Evolutionary conservation across 2,888 invertebrate species (phyloP).

Genomic region (Biston betularia): DNA sequence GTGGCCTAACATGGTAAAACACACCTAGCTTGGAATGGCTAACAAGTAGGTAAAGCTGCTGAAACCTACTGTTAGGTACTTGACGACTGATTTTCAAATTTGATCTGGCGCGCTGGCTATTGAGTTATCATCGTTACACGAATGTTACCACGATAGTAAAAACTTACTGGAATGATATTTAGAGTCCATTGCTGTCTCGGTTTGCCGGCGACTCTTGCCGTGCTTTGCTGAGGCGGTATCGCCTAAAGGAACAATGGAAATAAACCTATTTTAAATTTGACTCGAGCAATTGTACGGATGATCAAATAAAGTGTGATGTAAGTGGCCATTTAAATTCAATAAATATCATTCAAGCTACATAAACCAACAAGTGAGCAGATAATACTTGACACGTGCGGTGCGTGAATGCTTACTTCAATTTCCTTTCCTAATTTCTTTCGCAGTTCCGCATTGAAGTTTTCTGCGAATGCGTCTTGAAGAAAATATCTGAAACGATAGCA

Average conservation of each 20-base stretch:
- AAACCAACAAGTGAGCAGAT: background rate
- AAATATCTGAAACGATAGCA: slow-evolving; percentile 82
- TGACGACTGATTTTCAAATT: no score
- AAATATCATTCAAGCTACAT: background rate
- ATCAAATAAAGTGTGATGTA: no score
- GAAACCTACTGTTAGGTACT: no score
- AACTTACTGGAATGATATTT: slow-evolving; percentile 70
- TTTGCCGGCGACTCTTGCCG: slow-evolving; percentile 62
- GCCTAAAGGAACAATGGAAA: slow-evolving; percentile 46
- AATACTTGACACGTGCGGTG: background rate
- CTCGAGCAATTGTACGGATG: no score
- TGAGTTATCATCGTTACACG: no score
- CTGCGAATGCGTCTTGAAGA: slow-evolving; percentile 88
- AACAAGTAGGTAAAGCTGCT: no score
- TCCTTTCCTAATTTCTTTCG: slow-evolving; percentile 88
- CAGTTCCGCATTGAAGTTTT: slow-evolving; percentile 88
- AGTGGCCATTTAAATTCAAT: no score
- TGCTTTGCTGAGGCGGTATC: slow-evolving; percentile 57
- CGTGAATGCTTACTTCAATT: slow-evolving; percentile 69
- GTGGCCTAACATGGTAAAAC: no score
- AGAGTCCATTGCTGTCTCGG: slow-evolving; percentile 79
- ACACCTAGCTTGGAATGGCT: no score
- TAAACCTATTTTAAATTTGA: background rate
- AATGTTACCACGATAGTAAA: background rate
- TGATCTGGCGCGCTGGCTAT: no score